Evolutionary conservation across 2,888 invertebrate species (phyloP).

Genomic region (Drosophila kokeensis): DNA sequence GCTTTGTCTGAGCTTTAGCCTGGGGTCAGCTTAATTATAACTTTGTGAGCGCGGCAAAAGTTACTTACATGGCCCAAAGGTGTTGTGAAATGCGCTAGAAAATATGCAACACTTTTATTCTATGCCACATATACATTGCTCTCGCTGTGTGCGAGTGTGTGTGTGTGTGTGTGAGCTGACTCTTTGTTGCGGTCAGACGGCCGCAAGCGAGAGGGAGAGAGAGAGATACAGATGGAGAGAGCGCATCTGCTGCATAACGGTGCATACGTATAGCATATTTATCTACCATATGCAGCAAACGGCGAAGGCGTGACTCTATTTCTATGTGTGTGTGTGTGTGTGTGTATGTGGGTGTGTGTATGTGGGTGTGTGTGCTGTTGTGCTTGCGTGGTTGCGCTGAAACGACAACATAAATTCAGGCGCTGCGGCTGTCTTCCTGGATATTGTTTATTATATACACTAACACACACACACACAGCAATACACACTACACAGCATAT

Average conservation of each 20-base stretch:
- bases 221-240: neutral
- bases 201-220: constrained; percentile 24
- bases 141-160: constrained; percentile 12
- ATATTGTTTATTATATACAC: constrained; percentile 70
- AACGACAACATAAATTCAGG: constrained; percentile 70
- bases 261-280: constrained; percentile 34
- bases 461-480: constrained; percentile 18
- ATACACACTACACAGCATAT: constrained; percentile 45
- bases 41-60: constrained; percentile 52
- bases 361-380: neutral
- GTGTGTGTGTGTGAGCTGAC: constrained; percentile 28
- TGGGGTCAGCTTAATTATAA: constrained; percentile 64
- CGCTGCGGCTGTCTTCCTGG: constrained; percentile 67
- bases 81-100: constrained; percentile 55
- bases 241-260: constrained; percentile 47
- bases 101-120: constrained; percentile 62
- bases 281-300: constrained; percentile 43
- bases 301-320: constrained; percentile 20
- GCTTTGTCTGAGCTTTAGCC: constrained; percentile 18
- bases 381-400: constrained; percentile 36
- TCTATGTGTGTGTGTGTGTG: neutral
- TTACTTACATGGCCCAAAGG: constrained; percentile 61
- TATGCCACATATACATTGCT: constrained; percentile 18
- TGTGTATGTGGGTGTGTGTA: neutral
- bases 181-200: constrained; percentile 62